Conservation (phyloP, 2,113 vertebrate species). For the Chaetura pelagica region DNA sequence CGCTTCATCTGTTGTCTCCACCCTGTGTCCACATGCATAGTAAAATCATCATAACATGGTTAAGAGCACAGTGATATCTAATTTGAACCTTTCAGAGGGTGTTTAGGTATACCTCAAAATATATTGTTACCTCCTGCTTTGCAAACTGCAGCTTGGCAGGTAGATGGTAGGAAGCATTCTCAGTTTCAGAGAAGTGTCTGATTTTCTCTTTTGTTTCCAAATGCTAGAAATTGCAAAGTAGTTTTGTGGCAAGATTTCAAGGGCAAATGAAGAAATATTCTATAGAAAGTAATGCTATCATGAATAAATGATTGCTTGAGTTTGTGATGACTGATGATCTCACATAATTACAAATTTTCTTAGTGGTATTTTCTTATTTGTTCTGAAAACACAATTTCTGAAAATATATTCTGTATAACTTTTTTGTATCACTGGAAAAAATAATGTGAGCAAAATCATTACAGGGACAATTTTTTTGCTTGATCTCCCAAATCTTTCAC, state of each 20-base stretch:
- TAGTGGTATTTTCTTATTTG: neutral
- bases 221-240: neutral
- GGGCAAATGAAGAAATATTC: neutral
- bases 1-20: rapidly evolving
- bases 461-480: neutral
- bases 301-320: neutral
- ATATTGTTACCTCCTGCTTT: neutral
- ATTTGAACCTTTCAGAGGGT: neutral
- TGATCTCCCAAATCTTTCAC: neutral
- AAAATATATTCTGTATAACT: neutral
- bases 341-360: neutral
- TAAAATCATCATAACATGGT: rapidly evolving
- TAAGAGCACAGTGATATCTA: neutral
- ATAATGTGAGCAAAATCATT: neutral
- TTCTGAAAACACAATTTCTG: neutral
- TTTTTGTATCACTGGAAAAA: neutral
- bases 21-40: neutral
- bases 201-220: neutral
- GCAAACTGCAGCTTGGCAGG: neutral
- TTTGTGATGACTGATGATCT: neutral
- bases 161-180: neutral
- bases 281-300: neutral
- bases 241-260: neutral
- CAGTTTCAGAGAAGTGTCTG: neutral
- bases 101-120: neutral